Base-by-base conservation (phyloP, 2,797 vertebrate species). In the Rhodeus uyekii region DNA sequence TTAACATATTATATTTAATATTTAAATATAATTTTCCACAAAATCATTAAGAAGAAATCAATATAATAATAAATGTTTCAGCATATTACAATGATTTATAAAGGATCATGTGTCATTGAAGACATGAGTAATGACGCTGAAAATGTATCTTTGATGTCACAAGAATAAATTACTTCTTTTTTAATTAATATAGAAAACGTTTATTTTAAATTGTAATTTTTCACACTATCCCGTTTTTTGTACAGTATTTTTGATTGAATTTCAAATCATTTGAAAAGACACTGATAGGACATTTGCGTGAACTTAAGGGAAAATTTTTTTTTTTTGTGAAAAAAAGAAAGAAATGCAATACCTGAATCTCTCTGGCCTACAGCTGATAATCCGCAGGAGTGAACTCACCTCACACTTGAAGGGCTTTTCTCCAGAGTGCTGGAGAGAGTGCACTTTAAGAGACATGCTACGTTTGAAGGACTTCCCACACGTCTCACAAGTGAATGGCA, bases 391-490 rank as follows among this genome's bases (percentile, higher is more conserved):
- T 29, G 22, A 81, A 84, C 89, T 89, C 88, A 99, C 97, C 97
- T 99, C 97, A 3, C 98, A 99, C 88, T 97, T 97, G 92, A 99
- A 99, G 61, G 98, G 98, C 88, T 99, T 99, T 89, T 99, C 97
- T 87, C 98, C 98, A 0, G 98, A 98, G 92, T 99, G 98, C 92
- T 99, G 97, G 82, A 99, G 95, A 0, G 97, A 98, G 87, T 99
- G 98, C 78, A 99, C 98, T 92, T 99, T 99, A 86, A 99, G 95
- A 60, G 97, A 99, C 98, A 99, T 99, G 92, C 98, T 98, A 84
- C 97, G 93, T 84, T 99, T 99, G 93, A 99, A 99, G 8, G 97
- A 99, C 91, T 99, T 99, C 76, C 98, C 98, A 0, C 98, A 99
- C 2, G 97, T 99, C 93, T 99, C 98, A 0, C 98, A 99, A 77